Evolutionary conservation across 2,113 vertebrate genomes (phyloP).

Genomic region (Malurus cyaneus): DNA sequence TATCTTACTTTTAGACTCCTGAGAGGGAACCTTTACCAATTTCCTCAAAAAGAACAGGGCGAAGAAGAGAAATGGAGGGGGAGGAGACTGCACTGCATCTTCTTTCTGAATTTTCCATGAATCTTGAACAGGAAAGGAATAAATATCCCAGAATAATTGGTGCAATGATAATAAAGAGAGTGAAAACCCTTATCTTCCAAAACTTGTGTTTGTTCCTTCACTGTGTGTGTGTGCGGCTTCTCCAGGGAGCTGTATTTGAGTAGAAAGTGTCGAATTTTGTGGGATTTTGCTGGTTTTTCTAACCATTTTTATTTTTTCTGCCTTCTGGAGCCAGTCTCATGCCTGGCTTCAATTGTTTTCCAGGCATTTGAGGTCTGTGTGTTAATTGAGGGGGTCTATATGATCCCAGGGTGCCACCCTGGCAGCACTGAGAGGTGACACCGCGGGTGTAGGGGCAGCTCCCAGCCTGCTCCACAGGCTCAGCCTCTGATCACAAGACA

Average conservation of each 20-base stretch:
- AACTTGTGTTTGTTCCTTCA: not conserved
- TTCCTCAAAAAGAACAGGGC: not conserved
- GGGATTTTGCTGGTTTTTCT: not conserved
- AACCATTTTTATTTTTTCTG: not conserved
- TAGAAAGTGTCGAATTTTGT: not conserved
- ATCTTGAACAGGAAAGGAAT: not conserved
- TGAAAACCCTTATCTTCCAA: not conserved
- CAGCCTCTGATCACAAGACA: not conserved
- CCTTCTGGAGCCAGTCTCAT: not conserved
- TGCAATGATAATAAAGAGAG: not conserved
- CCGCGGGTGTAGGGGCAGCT: not conserved
- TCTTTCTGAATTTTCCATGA: not conserved
- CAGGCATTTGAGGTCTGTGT: not conserved
- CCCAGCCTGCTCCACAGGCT: not conserved
- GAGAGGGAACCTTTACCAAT: not conserved
- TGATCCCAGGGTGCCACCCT: not conserved
- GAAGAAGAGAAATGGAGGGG: not conserved
- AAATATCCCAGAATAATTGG: not conserved
- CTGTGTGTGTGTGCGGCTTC: not conserved
- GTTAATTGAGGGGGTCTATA: not conserved
- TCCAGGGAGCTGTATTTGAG: not conserved
- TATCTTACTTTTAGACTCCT: not conserved
- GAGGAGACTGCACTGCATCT: not conserved
- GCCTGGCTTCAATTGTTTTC: not conserved
- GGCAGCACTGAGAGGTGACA: not conserved